Conservation (phyloP, 2,797 vertebrate genomes). For the Phrynocephalus forsythii region DNA sequence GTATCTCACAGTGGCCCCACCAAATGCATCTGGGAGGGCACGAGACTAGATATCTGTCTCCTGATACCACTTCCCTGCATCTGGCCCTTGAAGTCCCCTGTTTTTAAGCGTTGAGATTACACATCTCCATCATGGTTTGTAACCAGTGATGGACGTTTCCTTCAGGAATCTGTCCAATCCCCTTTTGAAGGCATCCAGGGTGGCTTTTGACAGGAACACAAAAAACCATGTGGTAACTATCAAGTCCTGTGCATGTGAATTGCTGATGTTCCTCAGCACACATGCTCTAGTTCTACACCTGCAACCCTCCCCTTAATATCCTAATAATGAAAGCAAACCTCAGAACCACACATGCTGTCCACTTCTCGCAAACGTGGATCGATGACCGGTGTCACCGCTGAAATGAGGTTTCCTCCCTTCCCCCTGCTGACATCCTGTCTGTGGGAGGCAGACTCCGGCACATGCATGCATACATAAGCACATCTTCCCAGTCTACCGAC, state of each 20-base stretch:
- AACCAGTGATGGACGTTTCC: too few species aligned
- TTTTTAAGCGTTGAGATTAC: too few species aligned
- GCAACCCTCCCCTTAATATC: too few species aligned
- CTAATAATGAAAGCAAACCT: not conserved
- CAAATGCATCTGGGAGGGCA: too few species aligned
- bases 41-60: too few species aligned
- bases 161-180: too few species aligned
- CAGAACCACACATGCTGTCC: not conserved
- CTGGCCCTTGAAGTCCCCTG: too few species aligned
- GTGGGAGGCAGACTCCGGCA: not conserved
- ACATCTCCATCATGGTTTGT: too few species aligned
- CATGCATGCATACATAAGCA: too few species aligned
- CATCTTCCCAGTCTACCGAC: not conserved
- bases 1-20: too few species aligned
- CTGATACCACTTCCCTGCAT: too few species aligned
- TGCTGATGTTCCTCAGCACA: not conserved
- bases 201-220: not conserved
- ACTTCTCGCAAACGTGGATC: not conserved
- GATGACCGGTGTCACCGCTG: not conserved
- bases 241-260: not conserved
- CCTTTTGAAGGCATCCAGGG: too few species aligned
- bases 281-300: not conserved
- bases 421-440: constrained; percentile 2
- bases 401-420: constrained; percentile 5
- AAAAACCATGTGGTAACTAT: not conserved